Evolutionary conservation across 1,140 invertebrate genomes (phyloP), one percentile per base, ranked within the genome.

Genomic region (Zelostemma sp.): DNA sequence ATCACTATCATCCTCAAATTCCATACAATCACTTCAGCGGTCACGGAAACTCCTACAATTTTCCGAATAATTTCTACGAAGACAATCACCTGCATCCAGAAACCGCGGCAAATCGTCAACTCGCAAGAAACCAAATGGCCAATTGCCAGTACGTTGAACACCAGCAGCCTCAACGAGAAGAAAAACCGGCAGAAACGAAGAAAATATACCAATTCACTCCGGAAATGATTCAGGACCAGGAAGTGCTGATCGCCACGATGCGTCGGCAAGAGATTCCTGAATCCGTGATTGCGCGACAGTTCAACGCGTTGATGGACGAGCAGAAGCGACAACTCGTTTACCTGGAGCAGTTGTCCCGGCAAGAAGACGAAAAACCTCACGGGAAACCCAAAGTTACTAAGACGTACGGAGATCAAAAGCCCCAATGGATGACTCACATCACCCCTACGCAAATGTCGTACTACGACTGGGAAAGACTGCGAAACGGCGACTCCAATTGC

Each of bases 171-270:
- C 28, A 6, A 31, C n/a, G n/a, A n/a, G n/a, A n/a, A n/a, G n/a
- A n/a, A 11, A 31, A 31, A 6, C 28, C 28, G 28, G 5, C 5
- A 11, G 28, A 31, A 31, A 31, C 11, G 28, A 31, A 31, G 28
- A n/a, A 28, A 28, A 28, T 8, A 28, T 28, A 28, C 25, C 25
- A 28, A 57, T 84, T 79, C 38, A 82, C 75, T 5, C 48, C 62
- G 1, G 50, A 72, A 4, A 84, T 84, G 82, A 68, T 83, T 16
- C 68, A 54, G 1, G 81, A 84, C 46, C 82, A 84, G 35, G 80
- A 83, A 18, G 14, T 73, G 18, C 33, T 84, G 1, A 31, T 84
- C 6, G 21, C 55, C 2, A 72, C 70, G 0, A 73, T 84, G 78
- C 73, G 53, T 6, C 79, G 81, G n/a, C 82, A 84, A 31, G 62